These are phyloP conservation scores for Agelas oroides DNA, from an alignment of 37 sponge, comb jelly and placozoan genomes.

Conservation along the genomic window DNA sequence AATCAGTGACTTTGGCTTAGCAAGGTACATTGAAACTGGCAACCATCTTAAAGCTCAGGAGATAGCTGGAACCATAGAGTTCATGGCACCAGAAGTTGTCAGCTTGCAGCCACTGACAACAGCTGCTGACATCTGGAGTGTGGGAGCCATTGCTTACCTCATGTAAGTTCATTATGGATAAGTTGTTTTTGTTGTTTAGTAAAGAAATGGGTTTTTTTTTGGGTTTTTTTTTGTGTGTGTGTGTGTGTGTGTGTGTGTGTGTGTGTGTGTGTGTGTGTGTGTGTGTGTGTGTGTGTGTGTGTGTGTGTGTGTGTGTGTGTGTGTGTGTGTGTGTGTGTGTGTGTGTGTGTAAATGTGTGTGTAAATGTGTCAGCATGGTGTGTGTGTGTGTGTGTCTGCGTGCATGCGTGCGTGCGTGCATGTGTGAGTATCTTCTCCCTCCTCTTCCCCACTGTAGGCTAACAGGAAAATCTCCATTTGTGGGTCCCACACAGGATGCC, in stretches of 20 bases:
- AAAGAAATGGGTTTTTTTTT: not conserved
- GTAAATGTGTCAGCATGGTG: too few species aligned
- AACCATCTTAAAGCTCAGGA: conserved; percentile 38
- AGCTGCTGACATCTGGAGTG: conserved; percentile 75
- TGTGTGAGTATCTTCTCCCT: too few species aligned
- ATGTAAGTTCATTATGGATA: conserved; percentile 30
- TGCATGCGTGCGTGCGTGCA: too few species aligned
- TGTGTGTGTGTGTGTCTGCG: too few species aligned
- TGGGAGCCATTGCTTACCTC: conserved; percentile 27
- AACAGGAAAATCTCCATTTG: conserved; percentile 65
- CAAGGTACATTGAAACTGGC: conserved; percentile 48
- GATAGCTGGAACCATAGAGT: conserved; percentile 16
- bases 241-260: not conserved
- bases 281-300: too few species aligned
- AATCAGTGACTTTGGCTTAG: conserved; percentile 39
- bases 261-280: too few species aligned
- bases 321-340: too few species aligned
- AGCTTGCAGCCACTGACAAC: conserved; percentile 48
- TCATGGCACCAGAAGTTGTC: conserved; percentile 69
- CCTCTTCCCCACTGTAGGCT: conserved; percentile 46
- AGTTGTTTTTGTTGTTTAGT: not conserved
- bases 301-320: too few species aligned
- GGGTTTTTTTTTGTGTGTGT: too few species aligned
- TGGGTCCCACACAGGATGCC: conserved; percentile 43
- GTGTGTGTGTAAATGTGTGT: too few species aligned